Evolutionary conservation across 2,113 vertebrate genomes (phyloP).

Genomic region (Shinisaurus crocodilurus): DNA sequence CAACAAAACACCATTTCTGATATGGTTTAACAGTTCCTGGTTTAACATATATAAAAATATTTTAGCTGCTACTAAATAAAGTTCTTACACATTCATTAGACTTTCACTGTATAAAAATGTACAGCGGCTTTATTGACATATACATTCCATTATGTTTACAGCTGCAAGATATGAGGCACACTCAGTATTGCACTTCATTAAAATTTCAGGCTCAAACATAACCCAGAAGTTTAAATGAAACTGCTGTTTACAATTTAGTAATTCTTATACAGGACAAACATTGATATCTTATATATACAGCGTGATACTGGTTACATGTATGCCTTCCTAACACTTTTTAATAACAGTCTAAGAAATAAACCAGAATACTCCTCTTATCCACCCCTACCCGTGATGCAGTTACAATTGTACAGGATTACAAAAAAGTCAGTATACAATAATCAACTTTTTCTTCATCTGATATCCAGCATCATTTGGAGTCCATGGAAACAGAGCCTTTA

Average conservation of each 20-base stretch:
- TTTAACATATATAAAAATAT: neutral
- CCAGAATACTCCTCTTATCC: constrained; percentile 84
- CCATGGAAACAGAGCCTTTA: constrained; percentile 83
- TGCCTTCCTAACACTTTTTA: constrained; percentile 87
- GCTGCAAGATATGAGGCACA: constrained; percentile 99
- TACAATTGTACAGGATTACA: constrained; percentile 97
- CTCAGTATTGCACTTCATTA: constrained; percentile 99
- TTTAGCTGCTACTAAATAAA: constrained; percentile 37
- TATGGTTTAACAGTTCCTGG: neutral
- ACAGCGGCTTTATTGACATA: constrained; percentile 99
- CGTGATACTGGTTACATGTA: constrained; percentile 95
- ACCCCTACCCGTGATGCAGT: constrained; percentile 88
- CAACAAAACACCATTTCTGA: neutral
- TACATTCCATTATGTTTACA: constrained; percentile 99
- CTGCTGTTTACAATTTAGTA: constrained; percentile 96
- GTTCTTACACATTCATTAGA: constrained; percentile 70
- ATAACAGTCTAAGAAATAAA: constrained; percentile 93
- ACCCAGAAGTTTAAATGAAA: constrained; percentile 99
- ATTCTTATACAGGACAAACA: constrained; percentile 98
- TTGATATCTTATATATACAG: constrained; percentile 98
- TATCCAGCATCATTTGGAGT: constrained; percentile 81
- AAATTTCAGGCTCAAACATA: constrained; percentile 99
- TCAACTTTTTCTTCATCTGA: constrained; percentile 75
- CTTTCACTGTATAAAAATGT: constrained; percentile 99
- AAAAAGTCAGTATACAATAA: constrained; percentile 95